Conservation (phyloP, 2,888 invertebrate species). For the Heliconius cydno region DNA sequence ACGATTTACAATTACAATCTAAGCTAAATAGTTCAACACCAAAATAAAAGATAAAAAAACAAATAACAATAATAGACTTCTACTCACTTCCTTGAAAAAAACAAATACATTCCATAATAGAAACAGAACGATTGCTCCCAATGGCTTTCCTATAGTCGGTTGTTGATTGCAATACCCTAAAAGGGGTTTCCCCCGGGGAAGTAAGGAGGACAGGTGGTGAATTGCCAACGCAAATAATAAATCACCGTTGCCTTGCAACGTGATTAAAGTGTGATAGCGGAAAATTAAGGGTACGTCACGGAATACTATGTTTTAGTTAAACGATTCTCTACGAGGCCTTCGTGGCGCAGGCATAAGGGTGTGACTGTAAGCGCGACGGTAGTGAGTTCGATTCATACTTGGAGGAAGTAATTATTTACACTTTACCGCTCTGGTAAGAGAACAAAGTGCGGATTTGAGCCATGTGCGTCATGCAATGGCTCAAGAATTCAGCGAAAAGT, state of each 20-base stretch:
- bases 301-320: constrained; percentile 20
- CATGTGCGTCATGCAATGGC: too few relatives aligned
- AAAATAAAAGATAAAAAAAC: not conserved
- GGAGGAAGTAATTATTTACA: too few relatives aligned
- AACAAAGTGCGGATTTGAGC: too few relatives aligned
- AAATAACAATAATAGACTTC: not conserved
- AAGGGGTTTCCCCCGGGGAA: constrained; percentile 41
- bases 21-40: too few relatives aligned
- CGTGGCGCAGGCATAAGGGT: too few relatives aligned
- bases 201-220: constrained; percentile 43
- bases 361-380: too few relatives aligned
- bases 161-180: constrained; percentile 38
- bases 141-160: constrained; percentile 17
- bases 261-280: constrained; percentile 43
- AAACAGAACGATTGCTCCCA: constrained; percentile 16
- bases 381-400: too few relatives aligned
- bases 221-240: constrained; percentile 41
- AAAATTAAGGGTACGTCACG: constrained; percentile 37
- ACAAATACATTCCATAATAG: constrained; percentile 12
- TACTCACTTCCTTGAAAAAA: not conserved
- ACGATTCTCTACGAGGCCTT: not conserved
- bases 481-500: too few relatives aligned
- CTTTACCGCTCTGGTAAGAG: too few relatives aligned
- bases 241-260: constrained; percentile 35
- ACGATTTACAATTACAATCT: too few relatives aligned